phyloP scores from a whole-genome alignment of 2,888 invertebrate species.

The Molanna angustata region DNA sequence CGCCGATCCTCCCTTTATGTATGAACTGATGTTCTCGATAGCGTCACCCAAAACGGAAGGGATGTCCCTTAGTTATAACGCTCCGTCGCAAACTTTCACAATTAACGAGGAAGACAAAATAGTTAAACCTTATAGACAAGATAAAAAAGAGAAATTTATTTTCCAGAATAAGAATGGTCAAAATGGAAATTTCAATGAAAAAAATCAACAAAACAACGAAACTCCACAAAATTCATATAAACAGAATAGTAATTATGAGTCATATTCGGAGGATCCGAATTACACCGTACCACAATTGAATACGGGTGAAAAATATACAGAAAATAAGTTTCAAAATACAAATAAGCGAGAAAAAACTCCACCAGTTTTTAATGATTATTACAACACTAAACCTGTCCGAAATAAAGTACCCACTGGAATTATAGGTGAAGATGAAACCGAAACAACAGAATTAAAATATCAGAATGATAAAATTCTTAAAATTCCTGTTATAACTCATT shows the following conservation, averaged over 20 bases:
- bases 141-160: slow-evolving; percentile 13
- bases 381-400: not conserved
- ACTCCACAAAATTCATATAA: too few relatives aligned
- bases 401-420: slow-evolving; percentile 1
- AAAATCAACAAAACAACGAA: too few relatives aligned
- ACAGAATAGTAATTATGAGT: too few relatives aligned
- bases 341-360: not conserved
- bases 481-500: slow-evolving; percentile 38
- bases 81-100: slow-evolving; percentile 62
- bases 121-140: not conserved
- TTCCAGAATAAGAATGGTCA: slow-evolving; percentile 35
- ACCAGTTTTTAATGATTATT: not conserved
- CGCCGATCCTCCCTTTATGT: slow-evolving; percentile 51
- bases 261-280: slow-evolving; percentile 15
- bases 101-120: slow-evolving; percentile 53
- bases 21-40: slow-evolving; percentile 67
- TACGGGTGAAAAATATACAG: slow-evolving; percentile 26
- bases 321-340: slow-evolving; percentile 1
- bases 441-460: slow-evolving; percentile 10
- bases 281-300: slow-evolving; percentile 23
- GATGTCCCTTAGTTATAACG: slow-evolving; percentile 49
- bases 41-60: slow-evolving; percentile 51
- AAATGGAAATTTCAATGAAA: too few relatives aligned
- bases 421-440: slow-evolving; percentile 11
- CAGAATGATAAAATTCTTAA: slow-evolving; percentile 10